phyloP scores from a whole-genome alignment of 2,113 vertebrate species.

The Phrynosoma platyrhinos region DNA sequence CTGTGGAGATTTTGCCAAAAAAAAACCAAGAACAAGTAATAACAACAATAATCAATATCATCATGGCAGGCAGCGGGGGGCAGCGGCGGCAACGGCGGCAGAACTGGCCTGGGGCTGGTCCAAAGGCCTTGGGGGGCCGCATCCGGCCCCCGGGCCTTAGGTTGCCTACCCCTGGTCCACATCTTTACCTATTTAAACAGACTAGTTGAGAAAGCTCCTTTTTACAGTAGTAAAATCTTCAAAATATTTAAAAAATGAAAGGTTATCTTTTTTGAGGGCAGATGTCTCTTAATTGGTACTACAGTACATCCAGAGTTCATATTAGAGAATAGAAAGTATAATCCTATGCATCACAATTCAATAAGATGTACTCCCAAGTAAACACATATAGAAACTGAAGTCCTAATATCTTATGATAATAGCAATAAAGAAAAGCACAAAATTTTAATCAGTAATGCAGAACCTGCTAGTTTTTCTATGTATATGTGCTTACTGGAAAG shows the following conservation, averaged over 20 bases:
- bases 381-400: not conserved
- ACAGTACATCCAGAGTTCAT: not conserved
- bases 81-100: too few species aligned
- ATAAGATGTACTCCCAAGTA: not conserved
- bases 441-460: not conserved
- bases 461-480: not conserved
- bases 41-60: too few species aligned
- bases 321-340: not conserved
- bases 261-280: too few species aligned
- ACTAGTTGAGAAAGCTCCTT: not conserved
- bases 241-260: not conserved
- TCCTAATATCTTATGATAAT: not conserved
- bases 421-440: not conserved
- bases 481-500: not conserved
- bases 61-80: too few species aligned
- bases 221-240: constrained; percentile 3
- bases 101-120: too few species aligned
- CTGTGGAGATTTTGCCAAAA: too few species aligned
- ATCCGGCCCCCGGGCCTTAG: too few species aligned
- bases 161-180: too few species aligned
- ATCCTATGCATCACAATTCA: not conserved
- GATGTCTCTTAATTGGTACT: not conserved
- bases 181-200: not conserved
- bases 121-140: too few species aligned
- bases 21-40: too few species aligned